phyloP scores from a whole-genome alignment of 2,113 vertebrate genomes.

The Peromyscus leucopus region DNA sequence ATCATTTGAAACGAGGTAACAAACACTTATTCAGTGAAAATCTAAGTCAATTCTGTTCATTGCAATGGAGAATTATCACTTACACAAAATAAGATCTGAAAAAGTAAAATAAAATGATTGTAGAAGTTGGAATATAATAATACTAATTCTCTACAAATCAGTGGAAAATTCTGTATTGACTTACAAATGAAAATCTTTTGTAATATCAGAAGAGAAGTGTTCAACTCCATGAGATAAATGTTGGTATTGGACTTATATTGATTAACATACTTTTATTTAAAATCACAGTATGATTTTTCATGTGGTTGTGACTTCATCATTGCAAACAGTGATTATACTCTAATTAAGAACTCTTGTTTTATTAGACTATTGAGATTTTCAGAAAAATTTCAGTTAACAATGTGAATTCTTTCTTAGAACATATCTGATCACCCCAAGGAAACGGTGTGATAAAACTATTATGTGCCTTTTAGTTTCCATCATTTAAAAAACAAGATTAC shows the following conservation, averaged over 20 bases:
- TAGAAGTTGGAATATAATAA: not conserved
- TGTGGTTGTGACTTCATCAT: not conserved
- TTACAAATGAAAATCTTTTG: slow-evolving; percentile 17
- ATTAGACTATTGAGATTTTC: not conserved
- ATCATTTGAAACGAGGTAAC: not conserved
- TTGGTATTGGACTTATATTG: not conserved
- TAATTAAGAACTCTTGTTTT: not conserved
- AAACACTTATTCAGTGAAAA: not conserved
- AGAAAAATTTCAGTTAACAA: not conserved
- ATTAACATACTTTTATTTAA: not conserved
- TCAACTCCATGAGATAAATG: not conserved
- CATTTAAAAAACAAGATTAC: not conserved
- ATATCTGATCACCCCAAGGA: not conserved
- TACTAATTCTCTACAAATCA: slow-evolving; percentile 29
- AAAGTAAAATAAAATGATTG: not conserved
- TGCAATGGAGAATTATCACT: not conserved
- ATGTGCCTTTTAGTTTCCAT: not conserved
- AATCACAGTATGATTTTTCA: not conserved
- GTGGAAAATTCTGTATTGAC: not conserved
- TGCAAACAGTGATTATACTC: not conserved
- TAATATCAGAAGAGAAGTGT: not conserved
- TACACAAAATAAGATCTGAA: not conserved
- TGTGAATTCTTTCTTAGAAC: not conserved
- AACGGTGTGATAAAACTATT: not conserved
- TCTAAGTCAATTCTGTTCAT: not conserved